Percentiles rank a stretch among this genome's conserved stretches.
These are phyloP conservation scores for Drosophila demipolita DNA, from an alignment of 2,888 invertebrate species.

Conservation along the genomic window DNA sequence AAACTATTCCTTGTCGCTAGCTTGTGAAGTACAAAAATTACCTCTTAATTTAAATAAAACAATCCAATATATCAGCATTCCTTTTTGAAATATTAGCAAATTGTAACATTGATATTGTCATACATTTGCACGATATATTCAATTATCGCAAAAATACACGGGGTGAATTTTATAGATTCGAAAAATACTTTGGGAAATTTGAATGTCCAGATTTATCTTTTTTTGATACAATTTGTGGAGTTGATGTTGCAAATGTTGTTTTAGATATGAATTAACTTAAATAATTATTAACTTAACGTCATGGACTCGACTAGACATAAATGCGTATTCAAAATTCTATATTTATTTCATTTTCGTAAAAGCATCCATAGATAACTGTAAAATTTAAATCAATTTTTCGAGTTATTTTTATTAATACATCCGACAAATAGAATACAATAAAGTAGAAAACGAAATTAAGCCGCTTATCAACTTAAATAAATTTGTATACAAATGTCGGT, in stretches of 20 bases:
- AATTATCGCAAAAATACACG: background rate
- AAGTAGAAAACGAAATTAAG: background rate
- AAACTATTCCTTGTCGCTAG: background rate
- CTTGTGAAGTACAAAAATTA: background rate
- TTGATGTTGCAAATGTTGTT: background rate
- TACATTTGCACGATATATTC: background rate
- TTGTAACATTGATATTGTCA: no score
- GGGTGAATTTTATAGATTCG: background rate
- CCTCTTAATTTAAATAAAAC: background rate
- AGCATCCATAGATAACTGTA: background rate
- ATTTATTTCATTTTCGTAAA: background rate
- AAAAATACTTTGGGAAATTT: background rate
- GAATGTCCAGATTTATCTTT: background rate
- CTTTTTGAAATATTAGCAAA: no score
- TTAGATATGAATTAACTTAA: background rate
- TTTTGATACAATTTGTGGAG: no score
- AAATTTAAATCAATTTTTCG: background rate
- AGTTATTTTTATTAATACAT: no score
- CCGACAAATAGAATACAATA: no score
- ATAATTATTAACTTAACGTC: background rate
- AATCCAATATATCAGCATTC: background rate
- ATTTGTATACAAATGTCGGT: background rate
- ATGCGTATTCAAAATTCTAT: background rate
- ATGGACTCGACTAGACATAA: background rate
- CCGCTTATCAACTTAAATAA: background rate